Percentiles rank a stretch among this genome's conserved stretches.
These are phyloP conservation scores for Tiphia femorata DNA, from an alignment of 2,888 invertebrate genomes.

Conservation along the genomic window DNA sequence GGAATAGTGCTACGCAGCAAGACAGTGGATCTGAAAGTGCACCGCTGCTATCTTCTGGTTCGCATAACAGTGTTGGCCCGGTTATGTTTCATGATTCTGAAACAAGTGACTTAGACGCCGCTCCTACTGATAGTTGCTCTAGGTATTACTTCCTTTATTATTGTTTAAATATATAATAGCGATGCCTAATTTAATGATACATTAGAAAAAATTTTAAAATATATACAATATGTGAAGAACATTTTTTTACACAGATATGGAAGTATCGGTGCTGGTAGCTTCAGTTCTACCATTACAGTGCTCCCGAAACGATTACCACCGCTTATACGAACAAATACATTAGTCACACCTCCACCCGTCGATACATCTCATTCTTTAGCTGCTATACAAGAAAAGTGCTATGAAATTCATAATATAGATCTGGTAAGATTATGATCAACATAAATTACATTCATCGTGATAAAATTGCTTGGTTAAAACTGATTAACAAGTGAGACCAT, in stretches of 20 bases:
- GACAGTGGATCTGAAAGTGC: slow-evolving; percentile 63
- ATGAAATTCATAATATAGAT: slow-evolving; percentile 46
- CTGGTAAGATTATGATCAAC: slow-evolving; percentile 48
- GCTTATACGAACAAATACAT: slow-evolving; percentile 28
- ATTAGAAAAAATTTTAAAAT: not conserved
- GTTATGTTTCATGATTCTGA: slow-evolving; percentile 61
- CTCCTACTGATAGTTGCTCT: slow-evolving; percentile 33
- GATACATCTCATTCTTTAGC: slow-evolving; percentile 24
- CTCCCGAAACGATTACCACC: slow-evolving; percentile 46
- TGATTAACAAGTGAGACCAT: too few species aligned
- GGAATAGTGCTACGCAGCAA: slow-evolving; percentile 37
- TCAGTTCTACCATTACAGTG: slow-evolving; percentile 38
- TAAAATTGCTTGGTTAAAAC: too few species aligned
- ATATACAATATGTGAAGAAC: too few species aligned
- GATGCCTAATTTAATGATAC: slow-evolving; percentile 1
- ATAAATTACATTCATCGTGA: too few species aligned
- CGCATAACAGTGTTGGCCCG: slow-evolving; percentile 50
- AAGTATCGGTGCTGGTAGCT: slow-evolving; percentile 41
- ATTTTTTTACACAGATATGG: too few species aligned
- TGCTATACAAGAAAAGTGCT: slow-evolving; percentile 42
- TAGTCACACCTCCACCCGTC: slow-evolving; percentile 20
- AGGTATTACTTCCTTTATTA: slow-evolving; percentile 47
- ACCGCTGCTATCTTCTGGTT: slow-evolving; percentile 60
- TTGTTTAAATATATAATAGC: not conserved
- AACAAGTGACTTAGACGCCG: slow-evolving; percentile 58